phyloP scores from a whole-genome alignment of 2,888 invertebrate species.

The Nomada flava region DNA sequence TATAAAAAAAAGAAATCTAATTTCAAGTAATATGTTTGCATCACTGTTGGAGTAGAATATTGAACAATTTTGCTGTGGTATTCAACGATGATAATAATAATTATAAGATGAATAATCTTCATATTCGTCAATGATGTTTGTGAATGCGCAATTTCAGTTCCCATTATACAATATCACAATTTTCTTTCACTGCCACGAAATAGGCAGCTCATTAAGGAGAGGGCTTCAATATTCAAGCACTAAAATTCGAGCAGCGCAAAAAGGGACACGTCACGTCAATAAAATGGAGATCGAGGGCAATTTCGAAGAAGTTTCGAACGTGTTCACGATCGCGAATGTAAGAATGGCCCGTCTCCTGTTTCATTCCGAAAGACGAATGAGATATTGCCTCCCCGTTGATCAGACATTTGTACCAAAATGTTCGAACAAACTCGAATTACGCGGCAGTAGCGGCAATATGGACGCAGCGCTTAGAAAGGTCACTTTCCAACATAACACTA shows the following conservation, averaged over 20 bases:
- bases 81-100: no score
- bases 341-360: neutral
- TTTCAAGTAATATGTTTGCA: no score
- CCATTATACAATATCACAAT: no score
- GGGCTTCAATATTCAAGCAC: neutral
- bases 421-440: conserved; percentile 1
- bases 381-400: neutral
- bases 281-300: neutral
- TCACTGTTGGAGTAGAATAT: no score
- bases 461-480: conserved; percentile 30
- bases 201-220: neutral
- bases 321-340: neutral
- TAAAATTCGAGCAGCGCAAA: neutral
- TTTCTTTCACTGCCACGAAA: neutral
- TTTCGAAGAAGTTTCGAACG: neutral
- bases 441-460: neutral
- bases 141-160: no score
- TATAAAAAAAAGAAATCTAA: no score
- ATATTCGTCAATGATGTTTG: no score
- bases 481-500: conserved; percentile 15
- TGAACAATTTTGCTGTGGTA: no score
- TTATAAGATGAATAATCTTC: no score
- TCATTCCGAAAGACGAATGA: neutral
- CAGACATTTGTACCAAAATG: conserved; percentile 19
- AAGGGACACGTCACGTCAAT: neutral